These are phyloP conservation scores for Tauraco erythrolophus DNA, from an alignment of 2,113 vertebrate species.

Conservation along the genomic window DNA sequence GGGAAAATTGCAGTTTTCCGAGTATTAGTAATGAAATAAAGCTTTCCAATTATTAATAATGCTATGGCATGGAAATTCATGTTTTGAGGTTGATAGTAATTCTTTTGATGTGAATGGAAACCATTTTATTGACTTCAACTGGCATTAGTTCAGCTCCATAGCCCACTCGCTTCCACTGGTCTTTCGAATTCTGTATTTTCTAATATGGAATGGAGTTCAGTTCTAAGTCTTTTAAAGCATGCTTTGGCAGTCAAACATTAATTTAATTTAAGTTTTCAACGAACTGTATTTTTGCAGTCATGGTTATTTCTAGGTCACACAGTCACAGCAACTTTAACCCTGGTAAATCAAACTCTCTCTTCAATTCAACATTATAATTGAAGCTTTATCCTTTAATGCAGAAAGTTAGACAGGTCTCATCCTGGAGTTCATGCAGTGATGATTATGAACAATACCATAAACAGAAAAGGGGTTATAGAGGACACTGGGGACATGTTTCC, in stretches of 20 bases:
- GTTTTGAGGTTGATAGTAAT: background rate
- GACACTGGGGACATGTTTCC: rapidly evolving
- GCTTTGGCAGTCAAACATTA: slow-evolving; percentile 21
- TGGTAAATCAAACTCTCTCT: slow-evolving; percentile 20
- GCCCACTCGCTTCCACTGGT: background rate
- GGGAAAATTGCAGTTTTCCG: background rate
- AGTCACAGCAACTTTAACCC: background rate
- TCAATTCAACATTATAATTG: slow-evolving; percentile 38
- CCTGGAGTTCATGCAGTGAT: background rate
- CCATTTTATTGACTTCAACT: background rate
- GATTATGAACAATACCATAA: background rate
- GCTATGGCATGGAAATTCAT: background rate
- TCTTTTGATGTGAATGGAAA: background rate
- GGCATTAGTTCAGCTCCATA: background rate
- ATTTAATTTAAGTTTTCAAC: slow-evolving; percentile 57
- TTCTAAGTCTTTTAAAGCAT: slow-evolving; percentile 41
- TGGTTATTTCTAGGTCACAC: slow-evolving; percentile 30
- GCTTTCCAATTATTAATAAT: background rate
- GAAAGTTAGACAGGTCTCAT: background rate
- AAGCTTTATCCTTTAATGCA: slow-evolving; percentile 6
- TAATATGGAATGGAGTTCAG: background rate
- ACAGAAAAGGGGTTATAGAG: background rate
- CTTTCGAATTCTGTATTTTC: background rate
- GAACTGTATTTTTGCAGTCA: background rate
- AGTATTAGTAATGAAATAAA: background rate